phyloP scores from a whole-genome alignment of 2,888 invertebrate species.

The Dendrolimus pini region DNA sequence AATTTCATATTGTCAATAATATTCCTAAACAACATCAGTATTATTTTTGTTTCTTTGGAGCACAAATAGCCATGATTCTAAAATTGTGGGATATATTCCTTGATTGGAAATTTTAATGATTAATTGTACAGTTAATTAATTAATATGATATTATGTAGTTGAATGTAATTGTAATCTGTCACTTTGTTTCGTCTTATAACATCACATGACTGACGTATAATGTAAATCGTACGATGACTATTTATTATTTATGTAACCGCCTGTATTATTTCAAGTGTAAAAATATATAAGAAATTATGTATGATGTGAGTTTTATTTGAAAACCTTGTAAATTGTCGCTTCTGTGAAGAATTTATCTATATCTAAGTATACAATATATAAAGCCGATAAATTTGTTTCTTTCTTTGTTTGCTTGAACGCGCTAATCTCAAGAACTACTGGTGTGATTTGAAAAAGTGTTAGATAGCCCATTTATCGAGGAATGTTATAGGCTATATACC shows the following conservation, averaged over 20 bases:
- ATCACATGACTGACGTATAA: slow-evolving; percentile 35
- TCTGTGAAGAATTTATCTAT: slow-evolving; percentile 3
- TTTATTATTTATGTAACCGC: slow-evolving; percentile 75
- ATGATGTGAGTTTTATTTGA: background rate
- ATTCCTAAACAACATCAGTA: too few species aligned
- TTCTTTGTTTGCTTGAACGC: too few species aligned
- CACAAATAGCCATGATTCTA: too few species aligned
- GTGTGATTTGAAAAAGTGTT: too few species aligned
- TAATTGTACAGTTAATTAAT: slow-evolving; percentile 15
- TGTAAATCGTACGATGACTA: slow-evolving; percentile 43
- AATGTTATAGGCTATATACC: too few species aligned
- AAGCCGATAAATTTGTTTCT: too few species aligned
- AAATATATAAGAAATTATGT: slow-evolving; percentile 45
- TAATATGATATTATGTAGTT: slow-evolving; percentile 10
- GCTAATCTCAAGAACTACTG: too few species aligned
- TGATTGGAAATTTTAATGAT: background rate
- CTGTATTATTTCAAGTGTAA: slow-evolving; percentile 73
- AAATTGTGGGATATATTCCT: too few species aligned
- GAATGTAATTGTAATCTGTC: slow-evolving; percentile 10
- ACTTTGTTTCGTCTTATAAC: slow-evolving; percentile 23
- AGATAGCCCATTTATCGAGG: too few species aligned
- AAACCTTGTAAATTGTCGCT: background rate
- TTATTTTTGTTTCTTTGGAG: too few species aligned
- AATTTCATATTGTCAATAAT: too few species aligned
- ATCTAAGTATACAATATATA: too few species aligned